Conservation (phyloP, 2,797 vertebrate genomes). For the Avahi laniger region DNA sequence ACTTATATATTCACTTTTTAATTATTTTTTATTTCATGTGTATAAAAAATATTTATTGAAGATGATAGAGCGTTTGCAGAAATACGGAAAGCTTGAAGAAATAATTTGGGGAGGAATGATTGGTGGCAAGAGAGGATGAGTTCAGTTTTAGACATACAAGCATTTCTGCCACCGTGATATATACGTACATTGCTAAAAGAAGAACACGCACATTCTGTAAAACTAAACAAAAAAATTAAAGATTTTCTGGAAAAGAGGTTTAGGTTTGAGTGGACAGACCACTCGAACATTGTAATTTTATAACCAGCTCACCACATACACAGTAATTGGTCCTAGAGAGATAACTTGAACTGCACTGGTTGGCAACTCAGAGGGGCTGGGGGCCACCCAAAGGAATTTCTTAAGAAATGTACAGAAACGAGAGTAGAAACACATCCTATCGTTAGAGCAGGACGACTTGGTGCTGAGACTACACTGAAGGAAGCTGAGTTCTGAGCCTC, state of each 20-base stretch:
- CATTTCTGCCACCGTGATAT: not conserved
- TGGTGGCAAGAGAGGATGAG: not conserved
- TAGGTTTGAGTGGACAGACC: not conserved
- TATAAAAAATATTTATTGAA: conserved; percentile 6
- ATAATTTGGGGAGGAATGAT: not conserved
- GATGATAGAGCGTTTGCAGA: not conserved
- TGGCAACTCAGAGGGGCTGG: not conserved
- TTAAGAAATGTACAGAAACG: not conserved
- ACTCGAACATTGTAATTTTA: not conserved
- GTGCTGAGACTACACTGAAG: not conserved
- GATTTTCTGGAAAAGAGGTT: not conserved
- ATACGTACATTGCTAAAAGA: not conserved
- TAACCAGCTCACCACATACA: not conserved
- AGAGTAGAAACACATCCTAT: not conserved
- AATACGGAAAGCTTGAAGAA: not conserved
- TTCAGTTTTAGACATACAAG: not conserved
- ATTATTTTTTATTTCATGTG: not conserved
- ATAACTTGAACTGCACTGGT: not conserved
- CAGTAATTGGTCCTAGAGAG: not conserved
- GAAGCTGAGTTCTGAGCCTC: not conserved
- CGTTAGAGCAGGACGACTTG: not conserved
- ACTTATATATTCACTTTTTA: not conserved
- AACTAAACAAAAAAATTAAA: not conserved
- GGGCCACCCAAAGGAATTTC: too few species aligned
- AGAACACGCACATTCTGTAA: not conserved